These are phyloP conservation scores for Dendrocincla fuliginosa DNA, from an alignment of 2,797 vertebrate genomes.

Conservation along the genomic window DNA sequence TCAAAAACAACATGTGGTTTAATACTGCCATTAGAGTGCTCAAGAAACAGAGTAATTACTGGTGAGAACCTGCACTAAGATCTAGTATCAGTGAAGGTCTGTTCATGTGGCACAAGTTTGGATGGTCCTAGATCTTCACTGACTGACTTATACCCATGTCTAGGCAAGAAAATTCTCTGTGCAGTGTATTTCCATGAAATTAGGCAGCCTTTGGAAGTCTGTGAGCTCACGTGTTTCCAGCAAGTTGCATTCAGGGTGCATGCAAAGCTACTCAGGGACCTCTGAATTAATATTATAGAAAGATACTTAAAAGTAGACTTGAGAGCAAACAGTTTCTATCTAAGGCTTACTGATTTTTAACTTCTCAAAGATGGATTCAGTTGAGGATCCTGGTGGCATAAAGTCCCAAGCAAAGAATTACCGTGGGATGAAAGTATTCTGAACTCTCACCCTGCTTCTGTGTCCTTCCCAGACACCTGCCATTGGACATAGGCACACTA, in stretches of 20 bases:
- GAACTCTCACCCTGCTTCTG: not conserved
- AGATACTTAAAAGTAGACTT: not conserved
- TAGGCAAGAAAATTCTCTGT: not conserved
- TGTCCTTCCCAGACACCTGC: not conserved
- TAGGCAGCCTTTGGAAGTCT: not conserved
- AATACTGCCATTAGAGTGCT: not conserved
- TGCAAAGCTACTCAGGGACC: rapidly evolving
- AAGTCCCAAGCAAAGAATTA: not conserved
- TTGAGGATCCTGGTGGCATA: not conserved
- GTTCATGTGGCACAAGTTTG: not conserved
- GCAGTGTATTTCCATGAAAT: not conserved
- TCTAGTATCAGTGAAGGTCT: not conserved
- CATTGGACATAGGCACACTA: rapidly evolving
- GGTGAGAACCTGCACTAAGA: not conserved
- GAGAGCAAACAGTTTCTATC: not conserved
- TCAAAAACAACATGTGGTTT: not conserved
- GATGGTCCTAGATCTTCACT: not conserved
- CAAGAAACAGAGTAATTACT: not conserved
- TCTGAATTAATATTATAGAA: not conserved
- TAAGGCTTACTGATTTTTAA: not conserved
- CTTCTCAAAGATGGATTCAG: not conserved
- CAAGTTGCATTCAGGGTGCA: not conserved
- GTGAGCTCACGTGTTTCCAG: not conserved
- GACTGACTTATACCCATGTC: not conserved
- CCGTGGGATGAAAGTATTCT: not conserved